These are phyloP conservation scores for Myotis lucifugus DNA, from an alignment of 2,113 vertebrate species.

Conservation along the genomic window DNA sequence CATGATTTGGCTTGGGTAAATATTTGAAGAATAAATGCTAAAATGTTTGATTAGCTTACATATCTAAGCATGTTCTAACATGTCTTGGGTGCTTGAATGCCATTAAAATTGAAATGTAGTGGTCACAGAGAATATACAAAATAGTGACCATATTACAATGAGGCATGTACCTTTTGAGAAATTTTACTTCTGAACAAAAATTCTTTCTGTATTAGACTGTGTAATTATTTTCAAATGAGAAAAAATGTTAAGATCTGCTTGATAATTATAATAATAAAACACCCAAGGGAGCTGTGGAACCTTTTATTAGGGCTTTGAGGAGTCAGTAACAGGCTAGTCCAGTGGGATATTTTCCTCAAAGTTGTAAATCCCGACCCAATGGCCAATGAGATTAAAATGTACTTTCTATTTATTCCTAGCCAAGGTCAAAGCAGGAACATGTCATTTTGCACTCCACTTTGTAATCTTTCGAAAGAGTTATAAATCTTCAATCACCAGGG, in stretches of 20 bases:
- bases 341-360: not conserved
- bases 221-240: not conserved
- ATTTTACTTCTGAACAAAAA: conserved; percentile 43
- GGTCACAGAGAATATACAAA: not conserved
- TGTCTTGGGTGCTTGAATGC: not conserved
- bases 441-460: conserved; percentile 23
- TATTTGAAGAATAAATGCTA: not conserved
- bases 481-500: not conserved
- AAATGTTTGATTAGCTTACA: not conserved
- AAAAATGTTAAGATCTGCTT: not conserved
- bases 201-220: not conserved
- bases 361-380: not conserved
- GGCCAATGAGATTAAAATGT: not conserved
- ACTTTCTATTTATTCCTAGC: not conserved
- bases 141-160: not conserved
- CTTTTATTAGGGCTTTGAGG: not conserved
- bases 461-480: not conserved
- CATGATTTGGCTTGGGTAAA: not conserved
- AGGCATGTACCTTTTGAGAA: not conserved
- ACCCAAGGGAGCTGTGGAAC: not conserved
- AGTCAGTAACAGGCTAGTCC: not conserved
- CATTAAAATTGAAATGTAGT: conserved; percentile 6
- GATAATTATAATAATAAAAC: not conserved
- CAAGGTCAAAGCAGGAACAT: not conserved
- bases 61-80: not conserved